Evolutionary conservation across 1,140 invertebrate species (phyloP).

Genomic region (Drosophila quadrilineata): DNA sequence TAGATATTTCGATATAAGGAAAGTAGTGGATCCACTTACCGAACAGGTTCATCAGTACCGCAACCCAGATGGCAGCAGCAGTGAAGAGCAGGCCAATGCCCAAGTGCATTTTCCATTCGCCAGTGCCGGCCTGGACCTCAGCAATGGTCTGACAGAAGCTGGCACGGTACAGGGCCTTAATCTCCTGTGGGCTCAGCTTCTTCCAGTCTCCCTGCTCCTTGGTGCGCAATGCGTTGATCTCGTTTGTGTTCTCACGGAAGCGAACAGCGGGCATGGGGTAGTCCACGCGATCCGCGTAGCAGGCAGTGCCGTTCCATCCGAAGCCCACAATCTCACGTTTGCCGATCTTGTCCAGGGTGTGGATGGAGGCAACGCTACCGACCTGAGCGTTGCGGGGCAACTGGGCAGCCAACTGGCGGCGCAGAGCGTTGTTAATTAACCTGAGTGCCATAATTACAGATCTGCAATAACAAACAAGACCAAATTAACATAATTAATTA

Average conservation of each 20-base stretch:
- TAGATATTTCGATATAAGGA: neutral
- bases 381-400: constrained; percentile 54
- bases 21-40: constrained; percentile 83
- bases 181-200: constrained; percentile 93
- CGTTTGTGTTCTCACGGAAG: constrained; percentile 87
- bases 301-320: constrained; percentile 91
- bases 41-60: constrained; percentile 86
- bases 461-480: constrained; percentile 12
- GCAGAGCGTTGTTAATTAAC: constrained; percentile 62
- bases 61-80: constrained; percentile 86
- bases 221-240: constrained; percentile 87
- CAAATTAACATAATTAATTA: neutral
- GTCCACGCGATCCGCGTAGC: constrained; percentile 90
- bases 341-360: constrained; percentile 84
- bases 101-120: constrained; percentile 92
- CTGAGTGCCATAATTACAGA: constrained; percentile 69
- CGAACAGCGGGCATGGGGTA: constrained; percentile 95
- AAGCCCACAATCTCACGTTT: constrained; percentile 95
- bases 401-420: constrained; percentile 63
- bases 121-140: constrained; percentile 93
- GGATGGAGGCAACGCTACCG: constrained; percentile 66
- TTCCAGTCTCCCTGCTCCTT: constrained; percentile 99
- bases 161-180: constrained; percentile 94
- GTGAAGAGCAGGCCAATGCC: constrained; percentile 84
- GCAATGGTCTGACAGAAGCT: constrained; percentile 96